A percentile compares a stretch with the other conserved stretches of the same genome.
Evolutionary conservation across 2,797 vertebrate genomes (phyloP).

Genomic region (Peromyscus eremicus): DNA sequence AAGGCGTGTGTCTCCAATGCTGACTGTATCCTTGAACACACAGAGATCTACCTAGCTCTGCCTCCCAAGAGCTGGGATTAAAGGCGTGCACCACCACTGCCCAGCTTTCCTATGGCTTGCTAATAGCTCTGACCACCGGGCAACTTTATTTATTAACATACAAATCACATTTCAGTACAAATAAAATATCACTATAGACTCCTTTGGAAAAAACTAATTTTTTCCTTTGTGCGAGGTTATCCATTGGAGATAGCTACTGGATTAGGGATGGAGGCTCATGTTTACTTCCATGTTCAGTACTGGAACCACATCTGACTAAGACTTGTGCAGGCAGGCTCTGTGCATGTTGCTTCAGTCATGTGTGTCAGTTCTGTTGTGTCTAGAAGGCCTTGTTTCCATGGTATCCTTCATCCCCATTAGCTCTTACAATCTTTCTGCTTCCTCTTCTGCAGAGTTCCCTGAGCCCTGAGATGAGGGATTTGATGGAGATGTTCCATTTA

Average conservation of each 20-base stretch:
- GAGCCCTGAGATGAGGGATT: neutral
- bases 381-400: neutral
- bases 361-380: neutral
- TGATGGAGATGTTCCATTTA: neutral
- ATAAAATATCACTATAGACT: too few species aligned
- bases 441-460: neutral
- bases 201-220: neutral
- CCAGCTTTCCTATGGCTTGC: too few species aligned
- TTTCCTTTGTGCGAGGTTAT: neutral
- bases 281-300: neutral
- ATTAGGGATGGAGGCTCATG: neutral
- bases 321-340: neutral
- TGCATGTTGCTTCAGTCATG: neutral
- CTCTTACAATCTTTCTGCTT: neutral
- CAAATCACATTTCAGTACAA: too few species aligned
- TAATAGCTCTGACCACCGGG: too few species aligned
- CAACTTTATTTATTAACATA: too few species aligned
- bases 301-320: neutral
- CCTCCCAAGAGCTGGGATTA: too few species aligned
- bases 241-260: neutral
- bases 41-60: too few species aligned
- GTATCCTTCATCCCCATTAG: too few species aligned
- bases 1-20: too few species aligned
- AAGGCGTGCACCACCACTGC: too few species aligned
- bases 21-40: too few species aligned